phyloP scores from a whole-genome alignment of 2,113 vertebrate species.

The Corythoichthys intestinalis region DNA sequence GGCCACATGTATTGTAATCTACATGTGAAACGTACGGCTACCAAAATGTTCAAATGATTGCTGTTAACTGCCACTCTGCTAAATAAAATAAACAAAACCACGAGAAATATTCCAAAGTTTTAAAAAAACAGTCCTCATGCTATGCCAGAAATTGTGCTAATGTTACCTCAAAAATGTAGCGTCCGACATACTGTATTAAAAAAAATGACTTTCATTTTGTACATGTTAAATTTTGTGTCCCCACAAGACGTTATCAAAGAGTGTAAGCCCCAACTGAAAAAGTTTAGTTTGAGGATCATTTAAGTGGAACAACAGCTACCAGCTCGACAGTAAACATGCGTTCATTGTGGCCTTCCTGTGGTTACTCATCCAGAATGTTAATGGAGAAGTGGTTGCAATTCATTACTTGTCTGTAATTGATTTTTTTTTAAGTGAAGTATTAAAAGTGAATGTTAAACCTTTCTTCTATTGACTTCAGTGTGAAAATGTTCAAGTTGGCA shows the following conservation, averaged over 20 bases:
- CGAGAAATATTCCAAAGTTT: no score
- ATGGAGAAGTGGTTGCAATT: background rate
- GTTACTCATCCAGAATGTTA: background rate
- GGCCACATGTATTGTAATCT: no score
- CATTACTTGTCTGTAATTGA: background rate
- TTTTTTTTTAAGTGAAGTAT: background rate
- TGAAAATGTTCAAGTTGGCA: background rate
- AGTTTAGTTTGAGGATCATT: background rate
- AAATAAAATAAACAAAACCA: no score
- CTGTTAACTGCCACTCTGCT: no score
- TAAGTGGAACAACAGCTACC: background rate
- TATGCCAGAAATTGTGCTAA: no score
- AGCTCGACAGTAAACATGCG: background rate
- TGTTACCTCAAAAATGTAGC: no score
- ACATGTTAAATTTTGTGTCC: no score
- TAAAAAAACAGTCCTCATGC: no score
- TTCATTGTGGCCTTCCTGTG: background rate
- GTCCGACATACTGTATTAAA: no score
- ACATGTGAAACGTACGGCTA: no score
- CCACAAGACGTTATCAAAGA: background rate
- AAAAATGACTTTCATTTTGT: no score
- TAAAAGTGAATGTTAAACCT: background rate
- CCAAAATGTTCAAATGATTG: no score
- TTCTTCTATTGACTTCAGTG: background rate
- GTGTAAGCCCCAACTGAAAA: background rate